Base-by-base conservation (phyloP, 2,797 vertebrate genomes). In the Acrossocheilus fasciatus region DNA sequence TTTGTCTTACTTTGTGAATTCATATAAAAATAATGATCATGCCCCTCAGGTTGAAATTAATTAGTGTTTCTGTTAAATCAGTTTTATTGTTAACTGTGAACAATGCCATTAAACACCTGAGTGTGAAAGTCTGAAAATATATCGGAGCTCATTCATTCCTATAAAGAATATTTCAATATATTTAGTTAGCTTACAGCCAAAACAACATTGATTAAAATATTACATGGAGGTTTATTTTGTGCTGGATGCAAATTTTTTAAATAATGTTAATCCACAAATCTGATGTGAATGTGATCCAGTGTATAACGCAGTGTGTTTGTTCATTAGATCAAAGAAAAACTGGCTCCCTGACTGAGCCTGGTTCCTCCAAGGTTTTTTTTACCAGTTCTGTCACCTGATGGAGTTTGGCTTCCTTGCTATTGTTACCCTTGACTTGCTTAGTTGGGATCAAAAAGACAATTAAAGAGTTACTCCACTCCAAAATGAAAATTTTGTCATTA, bases 1-100 rank as follows among this genome's bases (percentile, higher is more conserved):
- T 47, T 77, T 57, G 45, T 79, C 66, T 80, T 47, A 43, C 12
- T 79, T 41, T 45, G 26, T 73, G 76, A 79, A 34, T 62, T 72
- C 26, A n/a, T 69, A 30, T 30, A 43, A 69, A 70, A 70, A 69
- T 78, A 30, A 68, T 26, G 18, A 69, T 50, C 34, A 14, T 20
- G 47, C 4, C 18, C 6, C 17, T 69, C 64, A n/a, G 50, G 50
- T 70, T 79, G 3, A 83, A 83, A 76, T 52, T 2, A 80, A 80
- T 80, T 30, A 20, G 74, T 75, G 43, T 75, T 11, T 30, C 14
- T 52, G n/a, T 76, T 84, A 84, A 84, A 75, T 43, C 52, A n/a
- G 20, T 50, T 68, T 45, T 2, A 26, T 41, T 82, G 2, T 41
- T 41, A 57, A n/a, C 2, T 26, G 59, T 68, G 30, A 84, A 66